These are phyloP conservation scores for Rhizoglyphus robini DNA, from an alignment of 1,140 invertebrate species.

Conservation along the genomic window DNA sequence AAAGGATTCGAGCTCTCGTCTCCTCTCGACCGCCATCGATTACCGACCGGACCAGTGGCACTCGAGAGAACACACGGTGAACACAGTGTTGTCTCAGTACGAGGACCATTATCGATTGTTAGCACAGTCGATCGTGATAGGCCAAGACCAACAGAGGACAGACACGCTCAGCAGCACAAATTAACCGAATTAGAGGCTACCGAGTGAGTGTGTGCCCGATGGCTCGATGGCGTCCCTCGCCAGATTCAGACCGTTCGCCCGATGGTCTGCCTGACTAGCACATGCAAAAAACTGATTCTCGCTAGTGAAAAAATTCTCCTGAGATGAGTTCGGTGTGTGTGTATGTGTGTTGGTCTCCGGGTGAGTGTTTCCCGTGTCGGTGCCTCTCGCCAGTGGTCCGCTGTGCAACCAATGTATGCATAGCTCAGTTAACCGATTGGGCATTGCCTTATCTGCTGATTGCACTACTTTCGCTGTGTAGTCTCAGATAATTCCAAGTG, in stretches of 20 bases:
- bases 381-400: neutral
- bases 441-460: conserved; percentile 4
- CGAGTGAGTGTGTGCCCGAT: neutral
- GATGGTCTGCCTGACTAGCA: neutral
- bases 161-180: conserved; percentile 12
- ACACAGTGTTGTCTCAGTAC: neutral
- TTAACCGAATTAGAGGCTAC: conserved; percentile 7
- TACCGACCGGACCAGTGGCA: conserved; percentile 7
- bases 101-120: conserved; percentile 5
- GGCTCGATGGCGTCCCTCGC: conserved; percentile 1
- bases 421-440: no score
- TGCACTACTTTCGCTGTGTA: neutral
- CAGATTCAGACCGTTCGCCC: neutral
- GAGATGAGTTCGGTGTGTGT: conserved; percentile 2
- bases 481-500: neutral
- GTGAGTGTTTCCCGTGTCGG: neutral
- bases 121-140: conserved; percentile 4
- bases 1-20: no score
- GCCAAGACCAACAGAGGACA: neutral
- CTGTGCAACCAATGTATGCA: no score
- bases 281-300: no score
- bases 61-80: neutral
- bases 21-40: no score
- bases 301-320: neutral
- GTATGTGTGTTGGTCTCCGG: no score